Evolutionary conservation across 2,888 invertebrate genomes (phyloP), one percentile per base, ranked within the genome.

Genomic region (Carterocephalus palaemon): DNA sequence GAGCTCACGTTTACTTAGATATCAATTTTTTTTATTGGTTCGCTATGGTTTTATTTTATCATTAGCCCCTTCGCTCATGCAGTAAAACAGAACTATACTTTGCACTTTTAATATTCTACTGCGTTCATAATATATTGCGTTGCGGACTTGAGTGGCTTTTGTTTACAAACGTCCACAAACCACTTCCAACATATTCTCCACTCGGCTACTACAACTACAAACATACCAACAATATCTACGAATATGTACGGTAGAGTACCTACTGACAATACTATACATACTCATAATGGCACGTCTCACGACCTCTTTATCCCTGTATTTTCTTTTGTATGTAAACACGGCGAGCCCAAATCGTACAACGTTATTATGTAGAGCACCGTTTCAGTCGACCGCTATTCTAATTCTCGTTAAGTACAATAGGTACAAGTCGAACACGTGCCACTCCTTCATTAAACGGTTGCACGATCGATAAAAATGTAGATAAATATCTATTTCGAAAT

Each of bases 81-180:
- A n/a, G n/a, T n/a, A n/a, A n/a, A n/a, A n/a, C n/a, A n/a, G n/a
- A n/a, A n/a, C n/a, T n/a, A n/a, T n/a, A n/a, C n/a, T n/a, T n/a
- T n/a, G n/a, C n/a, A n/a, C n/a, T n/a, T n/a, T n/a, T 36, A 8
- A 12, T 22, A 5, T 22, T 16, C 24, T 31, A 17, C 52, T 52
- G 52, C 48, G 57, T 62, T 60, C 51, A 52, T 52, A 57, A 52
- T 52, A 57, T 60, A 56, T 59, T 54, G 57, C 56, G 51, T 52
- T 49, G 52, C 51, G 46, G 54, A 47, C 60, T 59, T 48, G 58
- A 62, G 60, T 54, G 54, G 53, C 60, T 53, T 48, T 57, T 61
- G 62, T 59, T 54, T 57, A 57, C 51, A 62, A 56, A 59, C 51
- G 49, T 38, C 50, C 47, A 47, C 49, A 28, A n/a, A n/a, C 26